phyloP scores from a whole-genome alignment of 2,113 vertebrate species.

The Probosciger aterrimus region DNA sequence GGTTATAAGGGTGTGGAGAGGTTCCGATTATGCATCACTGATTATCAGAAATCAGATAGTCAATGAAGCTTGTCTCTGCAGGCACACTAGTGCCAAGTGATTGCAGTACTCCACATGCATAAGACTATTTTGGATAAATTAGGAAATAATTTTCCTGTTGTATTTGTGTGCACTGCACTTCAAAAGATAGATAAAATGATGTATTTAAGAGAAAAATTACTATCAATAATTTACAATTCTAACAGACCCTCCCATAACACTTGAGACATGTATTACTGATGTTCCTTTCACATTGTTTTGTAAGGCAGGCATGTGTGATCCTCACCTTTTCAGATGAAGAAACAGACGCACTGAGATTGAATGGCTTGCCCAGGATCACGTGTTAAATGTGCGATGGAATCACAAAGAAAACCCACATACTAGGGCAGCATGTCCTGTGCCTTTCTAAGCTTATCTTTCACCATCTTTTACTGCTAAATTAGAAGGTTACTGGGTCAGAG shows the following conservation, averaged over 20 bases:
- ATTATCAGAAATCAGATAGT: neutral
- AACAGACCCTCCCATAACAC: neutral
- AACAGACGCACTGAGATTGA: neutral
- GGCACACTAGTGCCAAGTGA: neutral
- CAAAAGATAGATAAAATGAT: neutral
- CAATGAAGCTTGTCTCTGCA: neutral
- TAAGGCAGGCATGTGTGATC: neutral
- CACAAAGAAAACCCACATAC: neutral
- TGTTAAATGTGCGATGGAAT: neutral
- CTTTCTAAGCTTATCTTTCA: neutral
- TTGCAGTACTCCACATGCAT: neutral
- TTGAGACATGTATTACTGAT: neutral
- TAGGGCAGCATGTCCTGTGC: neutral
- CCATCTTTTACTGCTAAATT: neutral
- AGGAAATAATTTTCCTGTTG: neutral
- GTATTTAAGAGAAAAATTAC: neutral
- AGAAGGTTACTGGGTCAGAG: neutral
- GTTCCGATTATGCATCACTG: neutral
- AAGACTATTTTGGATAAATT: neutral
- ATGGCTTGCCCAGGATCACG: neutral
- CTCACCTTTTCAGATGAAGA: neutral
- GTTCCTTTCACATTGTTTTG: neutral
- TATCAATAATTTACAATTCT: neutral
- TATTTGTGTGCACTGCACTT: neutral
- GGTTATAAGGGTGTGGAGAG: neutral